A percentile compares a stretch with the other conserved stretches of the same genome.
Conservation (phyloP, 2,113 vertebrate genomes). For the Okapia johnstoni region DNA sequence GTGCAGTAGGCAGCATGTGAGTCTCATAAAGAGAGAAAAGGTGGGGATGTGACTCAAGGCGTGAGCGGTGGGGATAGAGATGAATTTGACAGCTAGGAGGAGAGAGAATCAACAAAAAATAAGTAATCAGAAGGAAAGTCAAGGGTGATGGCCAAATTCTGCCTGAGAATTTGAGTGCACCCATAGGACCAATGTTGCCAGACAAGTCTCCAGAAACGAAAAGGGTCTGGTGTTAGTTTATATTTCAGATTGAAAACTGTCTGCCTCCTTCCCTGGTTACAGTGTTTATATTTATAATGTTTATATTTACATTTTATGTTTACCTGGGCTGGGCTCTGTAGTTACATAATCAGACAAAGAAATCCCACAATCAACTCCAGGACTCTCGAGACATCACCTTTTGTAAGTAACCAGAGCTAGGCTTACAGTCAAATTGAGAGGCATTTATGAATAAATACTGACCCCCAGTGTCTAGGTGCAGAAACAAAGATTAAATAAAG, state of each 20-base stretch:
- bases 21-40: not conserved
- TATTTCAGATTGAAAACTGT: not conserved
- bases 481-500: slow-evolving; percentile 32
- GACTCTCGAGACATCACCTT: not conserved
- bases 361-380: not conserved
- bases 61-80: rapidly evolving
- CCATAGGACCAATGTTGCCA: not conserved
- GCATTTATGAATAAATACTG: slow-evolving; percentile 65
- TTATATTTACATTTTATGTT: slow-evolving; percentile 1
- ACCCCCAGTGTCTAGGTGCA: slow-evolving; percentile 59
- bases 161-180: not conserved
- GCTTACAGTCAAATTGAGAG: not conserved
- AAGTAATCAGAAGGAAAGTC: not conserved
- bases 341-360: not conserved
- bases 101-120: not conserved
- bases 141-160: not conserved
- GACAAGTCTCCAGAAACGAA: not conserved
- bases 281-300: not conserved
- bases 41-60: not conserved
- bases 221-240: not conserved
- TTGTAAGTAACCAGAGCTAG: not conserved
- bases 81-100: not conserved
- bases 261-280: not conserved
- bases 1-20: not conserved
- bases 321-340: not conserved